Evolutionary conservation across 2,797 vertebrate species (phyloP).

Genomic region (Argya squamiceps): DNA sequence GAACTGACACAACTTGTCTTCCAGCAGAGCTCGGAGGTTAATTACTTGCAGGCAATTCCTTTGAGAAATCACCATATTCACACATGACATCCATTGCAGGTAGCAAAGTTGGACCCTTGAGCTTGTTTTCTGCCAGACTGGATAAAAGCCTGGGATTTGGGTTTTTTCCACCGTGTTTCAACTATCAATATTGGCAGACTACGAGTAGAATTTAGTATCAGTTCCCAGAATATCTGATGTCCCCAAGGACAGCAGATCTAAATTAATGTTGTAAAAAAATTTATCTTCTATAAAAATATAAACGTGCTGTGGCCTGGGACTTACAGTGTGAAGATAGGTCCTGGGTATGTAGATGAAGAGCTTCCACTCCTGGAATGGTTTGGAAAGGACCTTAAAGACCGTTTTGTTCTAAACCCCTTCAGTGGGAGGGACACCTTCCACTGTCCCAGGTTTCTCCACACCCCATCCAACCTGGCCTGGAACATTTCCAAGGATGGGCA

Average conservation of each 20-base stretch:
- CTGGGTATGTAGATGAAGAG: neutral
- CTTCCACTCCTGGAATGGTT: neutral
- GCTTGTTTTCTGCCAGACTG: neutral
- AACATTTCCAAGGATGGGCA: neutral
- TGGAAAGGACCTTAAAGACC: neutral
- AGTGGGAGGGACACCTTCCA: neutral
- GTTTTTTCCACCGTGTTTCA: neutral
- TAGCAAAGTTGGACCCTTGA: neutral
- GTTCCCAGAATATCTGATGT: neutral
- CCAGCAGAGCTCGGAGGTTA: constrained; percentile 11
- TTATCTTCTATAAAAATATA: neutral
- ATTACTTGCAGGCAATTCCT: neutral
- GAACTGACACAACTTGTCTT: neutral
- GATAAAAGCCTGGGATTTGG: neutral
- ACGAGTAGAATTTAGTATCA: accelerated
- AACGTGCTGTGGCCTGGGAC: accelerated
- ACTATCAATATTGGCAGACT: neutral
- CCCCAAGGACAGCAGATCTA: neutral
- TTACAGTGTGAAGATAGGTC: neutral
- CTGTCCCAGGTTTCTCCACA: neutral
- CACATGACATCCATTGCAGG: neutral
- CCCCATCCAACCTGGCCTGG: neutral
- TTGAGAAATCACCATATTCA: neutral
- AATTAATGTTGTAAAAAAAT: neutral
- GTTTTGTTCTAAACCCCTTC: neutral